A percentile compares a stretch with the other conserved stretches of the same genome.
Conservation (phyloP, 2,888 invertebrate genomes). For the Slavum lentiscoides region DNA sequence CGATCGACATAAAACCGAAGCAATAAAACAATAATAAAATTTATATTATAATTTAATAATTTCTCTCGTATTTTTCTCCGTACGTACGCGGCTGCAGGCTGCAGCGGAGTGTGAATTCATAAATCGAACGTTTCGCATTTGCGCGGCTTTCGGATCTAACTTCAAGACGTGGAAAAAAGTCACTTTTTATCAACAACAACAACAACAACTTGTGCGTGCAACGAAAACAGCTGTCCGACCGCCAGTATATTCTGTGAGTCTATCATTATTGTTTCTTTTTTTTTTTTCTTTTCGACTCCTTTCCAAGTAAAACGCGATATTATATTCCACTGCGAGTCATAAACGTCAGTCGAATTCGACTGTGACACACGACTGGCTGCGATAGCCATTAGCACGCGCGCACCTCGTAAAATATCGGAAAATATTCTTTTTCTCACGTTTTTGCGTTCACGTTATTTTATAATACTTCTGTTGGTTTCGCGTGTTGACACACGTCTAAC, state of each 20-base stretch:
- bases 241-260: slow-evolving; percentile 9
- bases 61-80: no score
- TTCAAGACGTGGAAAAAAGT: background rate
- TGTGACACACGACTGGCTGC: no score
- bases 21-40: no score
- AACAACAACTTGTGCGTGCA: background rate
- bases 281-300: background rate
- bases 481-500: background rate
- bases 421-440: background rate
- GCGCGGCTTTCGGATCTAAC: slow-evolving; percentile 3
- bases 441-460: background rate
- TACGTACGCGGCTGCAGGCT: no score
- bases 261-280: background rate
- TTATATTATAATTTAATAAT: no score
- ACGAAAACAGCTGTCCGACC: slow-evolving; percentile 21
- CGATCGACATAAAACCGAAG: no score
- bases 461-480: no score
- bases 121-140: background rate
- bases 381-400: no score
- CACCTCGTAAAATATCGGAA: no score
- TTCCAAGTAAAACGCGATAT: background rate
- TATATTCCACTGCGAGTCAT: background rate
- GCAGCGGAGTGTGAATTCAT: background rate
- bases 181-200: no score
- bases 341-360: no score